Base-by-base conservation (phyloP, 2,888 invertebrate species). In the Druceiella hillmani region DNA sequence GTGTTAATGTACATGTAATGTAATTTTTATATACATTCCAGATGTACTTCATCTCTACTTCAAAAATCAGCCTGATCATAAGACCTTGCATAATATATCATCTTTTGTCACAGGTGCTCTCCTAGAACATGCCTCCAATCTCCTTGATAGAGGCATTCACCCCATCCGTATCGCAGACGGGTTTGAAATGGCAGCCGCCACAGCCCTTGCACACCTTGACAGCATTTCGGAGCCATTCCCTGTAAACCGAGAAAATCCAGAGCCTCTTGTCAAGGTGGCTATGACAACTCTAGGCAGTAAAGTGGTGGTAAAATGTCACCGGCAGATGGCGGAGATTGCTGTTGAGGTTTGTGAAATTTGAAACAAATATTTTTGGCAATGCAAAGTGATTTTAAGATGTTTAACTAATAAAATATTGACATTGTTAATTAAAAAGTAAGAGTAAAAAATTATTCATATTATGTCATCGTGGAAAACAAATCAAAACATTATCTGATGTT, bases 151-250 rank as follows among this genome's bases (percentile, higher is more conserved):
- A 54, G 99, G 99, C 26, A 95, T 99, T 58, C 99, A 99, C 63
- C 99, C 99, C 0, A 95, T 98, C 53, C 83, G 98, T 52, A 93
- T 99, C 51, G 97, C 99, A 4, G 99, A 99, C 66, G 99, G 99
- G 30, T 99, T 91, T 58, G 98, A 99, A 64, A 70, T 97, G 64
- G 99, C 99, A 0, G 93, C 97, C 1, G 87, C 90, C 47, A 79
- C 82, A 38, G 94, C 95, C 0, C 78, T 87, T 1, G 75, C 83
- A 24, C 87, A 93, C 57, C 68, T 99, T 45, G 92, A 95, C 46
- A 71, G 78, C 32, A 89, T 98, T 56, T 86, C 92, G 15, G 89
- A 95, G 50, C 78, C 82, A 1, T 98, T 94, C 64, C 89, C 90
- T 0, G 84, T 97, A 12, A 85, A 87, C 55, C 76, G 76, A 7